Base-by-base conservation (phyloP, 2,113 vertebrate genomes). In the Pagrus major region DNA sequence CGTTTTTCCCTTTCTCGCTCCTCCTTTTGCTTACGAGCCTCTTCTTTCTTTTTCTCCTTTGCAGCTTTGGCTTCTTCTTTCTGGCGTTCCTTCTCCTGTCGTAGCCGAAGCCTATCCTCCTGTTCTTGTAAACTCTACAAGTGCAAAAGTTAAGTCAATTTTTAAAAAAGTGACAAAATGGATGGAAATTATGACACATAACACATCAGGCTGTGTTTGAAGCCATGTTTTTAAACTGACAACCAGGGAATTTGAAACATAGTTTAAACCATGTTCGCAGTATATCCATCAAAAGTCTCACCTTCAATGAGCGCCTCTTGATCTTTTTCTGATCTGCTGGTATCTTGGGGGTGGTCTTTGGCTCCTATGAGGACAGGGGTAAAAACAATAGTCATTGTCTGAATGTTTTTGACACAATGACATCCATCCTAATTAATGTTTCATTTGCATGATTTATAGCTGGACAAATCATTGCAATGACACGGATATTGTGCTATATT, bases 1-100 rank as follows among this genome's bases (percentile, higher is more conserved):
- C 96, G 96, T 69, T 95, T 97, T 90, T 96, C 94, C 83, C 88
- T 96, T 9, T 95, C 96, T 51, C 95, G 94, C 51, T 97, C 95
- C 33, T 97, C 96, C 37, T 94, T 97, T 71, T 4, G 93, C 90
- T 59, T 91, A 86, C 89, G 96, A 41, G 92, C 93, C 42, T 94
- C 94, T 76, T 94, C 91, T 65, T 84, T 94, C 80, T 93, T 92
- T 71, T 89, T 94, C 74, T 95, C 90, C 73, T 94, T 94, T 41
- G 85, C 93, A 27, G 90, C 93, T 84, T 89, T 95, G 33, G 92
- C 93, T 64, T 95, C 94, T 80, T 93, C 90, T 27, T 83, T 93
- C 78, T 92, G 92, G 0, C 89, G 90, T 33, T 95, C 93, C 49
- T 91, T 94, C 79, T 95, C 94, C 59, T 94, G 87, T 0, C 83